These are phyloP conservation scores for Lissocephala sabroskyi DNA, from an alignment of 2,888 invertebrate genomes.

Conservation along the genomic window DNA sequence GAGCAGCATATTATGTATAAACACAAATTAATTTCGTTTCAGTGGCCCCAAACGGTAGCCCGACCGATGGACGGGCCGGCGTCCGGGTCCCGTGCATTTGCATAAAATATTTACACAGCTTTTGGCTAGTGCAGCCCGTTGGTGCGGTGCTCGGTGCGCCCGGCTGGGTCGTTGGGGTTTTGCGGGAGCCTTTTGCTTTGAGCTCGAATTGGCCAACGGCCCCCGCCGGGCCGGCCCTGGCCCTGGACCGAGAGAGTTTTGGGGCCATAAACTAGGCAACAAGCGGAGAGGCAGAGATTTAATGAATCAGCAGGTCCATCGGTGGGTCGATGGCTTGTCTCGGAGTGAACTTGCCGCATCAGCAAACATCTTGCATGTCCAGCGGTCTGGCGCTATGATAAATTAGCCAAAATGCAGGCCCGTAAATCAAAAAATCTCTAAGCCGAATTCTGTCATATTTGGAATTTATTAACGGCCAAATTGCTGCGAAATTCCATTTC, in stretches of 20 bases:
- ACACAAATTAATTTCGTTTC: conserved; percentile 68
- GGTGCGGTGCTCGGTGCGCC: background rate
- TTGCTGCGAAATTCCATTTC: no score
- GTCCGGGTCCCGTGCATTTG: conserved; percentile 56
- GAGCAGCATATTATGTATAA: conserved; percentile 59
- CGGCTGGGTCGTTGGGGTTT: conserved; percentile 29
- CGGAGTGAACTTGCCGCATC: conserved; percentile 46
- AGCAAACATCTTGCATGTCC: conserved; percentile 51
- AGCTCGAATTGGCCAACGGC: conserved; percentile 35
- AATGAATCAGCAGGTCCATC: conserved; percentile 46
- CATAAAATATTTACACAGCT: conserved; percentile 69
- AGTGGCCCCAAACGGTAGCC: conserved; percentile 57
- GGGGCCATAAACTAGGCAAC: conserved; percentile 62
- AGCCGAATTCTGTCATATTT: no score
- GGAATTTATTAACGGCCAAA: no score
- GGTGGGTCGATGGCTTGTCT: no score
- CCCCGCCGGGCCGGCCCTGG: no score
- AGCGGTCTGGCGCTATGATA: background rate
- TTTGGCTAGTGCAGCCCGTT: conserved; percentile 47
- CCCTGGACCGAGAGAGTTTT: no score
- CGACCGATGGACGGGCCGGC: no score
- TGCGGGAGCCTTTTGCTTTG: conserved; percentile 24
- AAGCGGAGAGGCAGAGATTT: conserved; percentile 42
- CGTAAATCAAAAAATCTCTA: no score
- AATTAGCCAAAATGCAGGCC: no score